Base-by-base conservation (phyloP, 2,888 invertebrate species). In the Patella pellucida region DNA sequence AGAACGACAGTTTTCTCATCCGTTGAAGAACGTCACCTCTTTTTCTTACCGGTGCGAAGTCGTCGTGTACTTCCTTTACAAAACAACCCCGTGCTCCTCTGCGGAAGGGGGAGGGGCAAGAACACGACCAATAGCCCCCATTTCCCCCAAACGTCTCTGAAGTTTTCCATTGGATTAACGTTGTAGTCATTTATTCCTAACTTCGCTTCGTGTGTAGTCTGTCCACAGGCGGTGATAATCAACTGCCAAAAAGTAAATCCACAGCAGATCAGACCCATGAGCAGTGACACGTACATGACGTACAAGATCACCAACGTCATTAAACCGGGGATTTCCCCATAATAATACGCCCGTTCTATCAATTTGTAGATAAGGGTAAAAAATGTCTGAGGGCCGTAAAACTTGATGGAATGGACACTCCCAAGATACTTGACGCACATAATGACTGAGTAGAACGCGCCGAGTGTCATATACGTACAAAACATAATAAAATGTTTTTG, bases 401-500 rank as follows among this genome's bases (percentile, higher is more conserved):
- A 82, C 41, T 74, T 52, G 3, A 80, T 74, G 3, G 70, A 52
- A 73, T 74, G 81, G 27, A 78, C 50, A 12, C 67, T 68, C 31
- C 71, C 72, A 0, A 79, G 16, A 71, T 81, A 80, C 69, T 71
- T 74, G 12, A 76, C 80, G 4, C 76, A 70, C n/a, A 80, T 51
- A 27, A 81, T 52, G 72, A 81, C 76, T 23, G 76, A 76, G 72
- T 82, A 83, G 68, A 80, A 72, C n/a, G 82, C 76, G 3, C 81
- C 80, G 2, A 82, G 3, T 52, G 81, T 74, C 81, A 82, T 81
- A 72, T 83, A 82, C 56, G 83, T 76, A 71, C 83, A 84, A 74
- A 80, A 84, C 79, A 83, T 80, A 27, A 83, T 77, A 75, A 84
- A 83, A 70, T 82, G 78, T 67, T 82, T 82, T 68, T 84, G 83